Percentiles rank a stretch among this genome's conserved stretches.
These are phyloP conservation scores for Lagocephalus sceleratus DNA, from an alignment of 2,797 vertebrate genomes.

Conservation along the genomic window DNA sequence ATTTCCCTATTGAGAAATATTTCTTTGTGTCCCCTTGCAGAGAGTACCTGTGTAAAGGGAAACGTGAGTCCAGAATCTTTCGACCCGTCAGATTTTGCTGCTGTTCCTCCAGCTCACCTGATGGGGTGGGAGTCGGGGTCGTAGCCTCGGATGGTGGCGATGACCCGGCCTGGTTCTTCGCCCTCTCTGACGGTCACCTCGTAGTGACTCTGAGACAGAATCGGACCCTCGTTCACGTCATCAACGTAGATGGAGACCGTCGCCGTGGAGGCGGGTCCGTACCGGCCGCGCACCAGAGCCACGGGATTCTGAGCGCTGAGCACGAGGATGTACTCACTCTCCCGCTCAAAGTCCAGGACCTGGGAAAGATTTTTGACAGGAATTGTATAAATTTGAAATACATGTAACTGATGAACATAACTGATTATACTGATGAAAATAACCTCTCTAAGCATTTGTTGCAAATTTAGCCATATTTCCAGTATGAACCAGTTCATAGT, in stretches of 20 bases:
- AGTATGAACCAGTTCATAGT: slow-evolving; percentile 28
- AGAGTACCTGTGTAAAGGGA: slow-evolving; percentile 72
- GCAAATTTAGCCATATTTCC: slow-evolving; percentile 15
- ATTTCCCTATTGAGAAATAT: slow-evolving; percentile 80
- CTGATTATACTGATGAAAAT: background rate
- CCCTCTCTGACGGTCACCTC: slow-evolving; percentile 80
- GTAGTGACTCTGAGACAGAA: slow-evolving; percentile 79
- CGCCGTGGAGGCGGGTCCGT: slow-evolving; percentile 80
- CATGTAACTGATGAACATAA: too few species aligned
- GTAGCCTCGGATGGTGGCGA: slow-evolving; percentile 79
- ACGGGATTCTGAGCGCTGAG: slow-evolving; percentile 78
- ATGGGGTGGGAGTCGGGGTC: slow-evolving; percentile 78
- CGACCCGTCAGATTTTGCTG: background rate
- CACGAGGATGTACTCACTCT: slow-evolving; percentile 79
- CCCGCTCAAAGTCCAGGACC: slow-evolving; percentile 84
- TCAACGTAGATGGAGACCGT: slow-evolving; percentile 81
- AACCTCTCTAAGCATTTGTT: background rate
- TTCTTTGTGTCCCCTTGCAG: slow-evolving; percentile 80
- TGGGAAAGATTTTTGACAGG: slow-evolving; percentile 28
- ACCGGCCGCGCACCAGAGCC: slow-evolving; percentile 76
- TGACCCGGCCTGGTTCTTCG: slow-evolving; percentile 75
- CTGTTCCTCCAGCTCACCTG: slow-evolving; percentile 49
- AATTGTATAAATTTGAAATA: too few species aligned
- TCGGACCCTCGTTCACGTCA: slow-evolving; percentile 76
- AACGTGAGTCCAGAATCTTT: background rate